These are phyloP conservation scores for Orchestia grillus DNA, from an alignment of 1,140 invertebrate genomes.

Conservation along the genomic window DNA sequence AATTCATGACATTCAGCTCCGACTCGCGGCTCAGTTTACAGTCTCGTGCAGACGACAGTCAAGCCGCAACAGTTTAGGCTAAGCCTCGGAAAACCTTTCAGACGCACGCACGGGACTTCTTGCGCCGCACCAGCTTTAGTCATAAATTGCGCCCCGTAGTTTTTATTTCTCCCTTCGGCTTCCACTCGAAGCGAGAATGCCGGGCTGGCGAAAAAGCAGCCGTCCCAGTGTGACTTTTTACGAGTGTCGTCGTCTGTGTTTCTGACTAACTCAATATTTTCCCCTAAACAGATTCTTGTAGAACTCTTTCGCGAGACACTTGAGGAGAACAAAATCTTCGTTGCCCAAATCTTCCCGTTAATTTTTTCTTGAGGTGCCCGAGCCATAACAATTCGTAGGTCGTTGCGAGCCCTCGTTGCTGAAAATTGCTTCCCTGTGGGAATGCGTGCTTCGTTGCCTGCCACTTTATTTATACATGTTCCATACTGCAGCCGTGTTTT, in stretches of 20 bases:
- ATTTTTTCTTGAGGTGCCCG: slow-evolving; percentile 19
- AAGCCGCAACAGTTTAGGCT: background rate
- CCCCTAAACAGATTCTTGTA: slow-evolving; percentile 52
- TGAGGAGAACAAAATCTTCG: slow-evolving; percentile 30
- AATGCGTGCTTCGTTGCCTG: background rate
- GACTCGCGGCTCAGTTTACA: background rate
- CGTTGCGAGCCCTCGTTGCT: slow-evolving; percentile 33
- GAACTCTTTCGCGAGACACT: slow-evolving; percentile 32
- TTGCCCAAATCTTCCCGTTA: slow-evolving; percentile 32
- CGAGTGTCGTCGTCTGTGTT: slow-evolving; percentile 31
- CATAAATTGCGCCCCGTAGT: slow-evolving; percentile 17
- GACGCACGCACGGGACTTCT: slow-evolving; percentile 19
- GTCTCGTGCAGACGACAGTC: background rate
- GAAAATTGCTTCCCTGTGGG: slow-evolving; percentile 32
- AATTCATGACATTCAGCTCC: background rate
- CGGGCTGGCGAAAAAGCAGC: background rate
- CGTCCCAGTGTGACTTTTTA: slow-evolving; percentile 5
- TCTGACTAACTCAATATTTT: slow-evolving; percentile 54
- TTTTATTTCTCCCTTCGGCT: slow-evolving; percentile 13
- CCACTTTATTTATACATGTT: slow-evolving; percentile 34
- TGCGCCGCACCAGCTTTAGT: slow-evolving; percentile 27
- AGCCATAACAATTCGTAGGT: slow-evolving; percentile 41
- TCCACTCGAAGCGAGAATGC: slow-evolving; percentile 17
- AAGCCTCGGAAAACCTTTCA: background rate
- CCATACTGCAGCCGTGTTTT: slow-evolving; percentile 32